A percentile compares a stretch with the other conserved stretches of the same genome.
Conservation (phyloP, 2,888 invertebrate genomes). For the Chrysolina oricalcia region DNA sequence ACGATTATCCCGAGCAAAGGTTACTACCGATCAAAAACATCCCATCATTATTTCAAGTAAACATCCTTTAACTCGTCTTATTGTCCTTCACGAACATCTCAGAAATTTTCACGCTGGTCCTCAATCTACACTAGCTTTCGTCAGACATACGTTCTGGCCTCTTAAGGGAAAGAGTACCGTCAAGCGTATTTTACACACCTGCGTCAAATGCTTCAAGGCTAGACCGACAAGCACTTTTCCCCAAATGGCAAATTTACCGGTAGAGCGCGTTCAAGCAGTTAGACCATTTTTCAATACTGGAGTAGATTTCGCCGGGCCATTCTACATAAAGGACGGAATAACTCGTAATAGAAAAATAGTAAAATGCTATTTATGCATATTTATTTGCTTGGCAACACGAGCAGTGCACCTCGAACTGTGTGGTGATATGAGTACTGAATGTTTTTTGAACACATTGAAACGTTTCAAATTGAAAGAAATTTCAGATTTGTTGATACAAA, state of each 20-base stretch:
- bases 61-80: constrained; percentile 25
- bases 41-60: constrained; percentile 33
- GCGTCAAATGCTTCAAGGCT: constrained; percentile 11
- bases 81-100: constrained; percentile 35
- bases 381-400: constrained; percentile 59
- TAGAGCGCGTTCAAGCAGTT: constrained; percentile 24
- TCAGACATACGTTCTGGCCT: constrained; percentile 4
- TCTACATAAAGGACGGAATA: constrained; percentile 48
- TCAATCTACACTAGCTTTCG: neutral
- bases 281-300: constrained; percentile 49
- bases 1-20: constrained; percentile 21
- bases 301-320: constrained; percentile 58
- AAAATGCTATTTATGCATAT: constrained; percentile 59
- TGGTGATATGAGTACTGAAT: constrained; percentile 47
- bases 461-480: constrained; percentile 27
- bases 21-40: constrained; percentile 27
- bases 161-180: constrained; percentile 2
- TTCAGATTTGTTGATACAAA: constrained; percentile 3
- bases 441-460: constrained; percentile 48
- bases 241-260: constrained; percentile 17
- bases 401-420: constrained; percentile 64
- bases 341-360: constrained; percentile 45
- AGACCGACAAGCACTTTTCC: constrained; percentile 15
- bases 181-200: constrained; percentile 14
- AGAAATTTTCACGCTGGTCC: constrained; percentile 33